Percentiles rank a stretch among this genome's conserved stretches.
Conservation (phyloP, 2,797 vertebrate species). For the Melanotaenia pygmaea region DNA sequence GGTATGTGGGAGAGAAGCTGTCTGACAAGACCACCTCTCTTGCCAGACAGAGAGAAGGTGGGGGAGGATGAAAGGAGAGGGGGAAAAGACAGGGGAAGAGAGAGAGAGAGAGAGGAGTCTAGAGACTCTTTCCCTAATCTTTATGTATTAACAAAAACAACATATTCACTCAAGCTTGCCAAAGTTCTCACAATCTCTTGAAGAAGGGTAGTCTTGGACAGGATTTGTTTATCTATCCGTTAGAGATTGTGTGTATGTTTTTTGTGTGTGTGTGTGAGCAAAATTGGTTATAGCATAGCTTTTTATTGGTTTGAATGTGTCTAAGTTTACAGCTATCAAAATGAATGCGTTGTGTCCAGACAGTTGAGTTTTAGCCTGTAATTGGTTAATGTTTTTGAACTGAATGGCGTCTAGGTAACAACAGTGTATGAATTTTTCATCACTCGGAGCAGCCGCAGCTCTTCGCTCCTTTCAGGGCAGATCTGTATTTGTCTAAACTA, state of each 20-base stretch:
- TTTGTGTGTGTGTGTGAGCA: conserved; percentile 24
- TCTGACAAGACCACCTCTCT: conserved; percentile 82
- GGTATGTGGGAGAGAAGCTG: conserved; percentile 74
- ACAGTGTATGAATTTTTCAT: conserved; percentile 93
- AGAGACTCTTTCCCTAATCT: conserved; percentile 81
- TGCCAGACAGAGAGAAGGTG: conserved; percentile 71
- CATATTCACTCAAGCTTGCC: conserved; percentile 80
- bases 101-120: conserved; percentile 50
- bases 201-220: conserved; percentile 74
- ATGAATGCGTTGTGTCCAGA: conserved; percentile 69
- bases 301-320: conserved; percentile 60
- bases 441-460: conserved; percentile 82
- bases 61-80: conserved; percentile 69
- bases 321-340: conserved; percentile 65
- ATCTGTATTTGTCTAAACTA: conserved; percentile 91
- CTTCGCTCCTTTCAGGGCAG: conserved; percentile 67
- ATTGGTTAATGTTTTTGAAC: conserved; percentile 94
- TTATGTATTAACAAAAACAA: conserved; percentile 86
- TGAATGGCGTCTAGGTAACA: conserved; percentile 88
- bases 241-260: conserved; percentile 35
- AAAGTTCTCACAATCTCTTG: conserved; percentile 78
- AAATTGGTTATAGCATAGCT: conserved; percentile 40
- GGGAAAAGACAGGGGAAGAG: conserved; percentile 33
- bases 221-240: conserved; percentile 77
- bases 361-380: conserved; percentile 85